Conservation (phyloP, 2,113 vertebrate species). For the Aldabrachelys gigantea region DNA sequence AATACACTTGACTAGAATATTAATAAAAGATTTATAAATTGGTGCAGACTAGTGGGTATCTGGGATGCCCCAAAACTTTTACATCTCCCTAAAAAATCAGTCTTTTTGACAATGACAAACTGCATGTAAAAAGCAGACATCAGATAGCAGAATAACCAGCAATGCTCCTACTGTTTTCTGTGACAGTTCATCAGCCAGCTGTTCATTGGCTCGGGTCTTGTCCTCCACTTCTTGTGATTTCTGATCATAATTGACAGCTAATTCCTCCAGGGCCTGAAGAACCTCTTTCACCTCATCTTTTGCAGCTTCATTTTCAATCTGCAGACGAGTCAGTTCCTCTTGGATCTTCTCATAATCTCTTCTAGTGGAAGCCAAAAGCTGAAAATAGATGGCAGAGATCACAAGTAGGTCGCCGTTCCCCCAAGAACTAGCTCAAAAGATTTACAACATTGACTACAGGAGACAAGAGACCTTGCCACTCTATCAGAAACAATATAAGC, state of each 20-base stretch:
- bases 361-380: constrained; percentile 92
- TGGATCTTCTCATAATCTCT: constrained; percentile 93
- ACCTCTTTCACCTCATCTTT: constrained; percentile 97
- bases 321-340: constrained; percentile 91
- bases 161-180: constrained; percentile 83
- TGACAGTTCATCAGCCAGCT: constrained; percentile 88
- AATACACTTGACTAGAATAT: background rate
- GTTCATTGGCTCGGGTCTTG: constrained; percentile 83
- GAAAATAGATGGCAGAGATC: background rate
- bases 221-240: constrained; percentile 93
- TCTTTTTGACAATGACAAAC: background rate
- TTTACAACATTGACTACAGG: rapidly evolving
- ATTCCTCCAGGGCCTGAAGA: constrained; percentile 93
- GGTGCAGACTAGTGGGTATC: background rate
- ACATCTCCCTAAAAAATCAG: background rate
- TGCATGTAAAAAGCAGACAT: background rate
- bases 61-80: background rate
- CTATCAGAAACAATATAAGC: background rate
- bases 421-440: background rate
- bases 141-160: background rate
- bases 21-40: background rate
- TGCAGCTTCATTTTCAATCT: constrained; percentile 92
- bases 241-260: constrained; percentile 94
- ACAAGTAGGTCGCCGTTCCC: background rate
- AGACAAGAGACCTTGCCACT: background rate